Conservation (phyloP, 2,888 invertebrate genomes). For the Hofmannophila pseudospretella region DNA sequence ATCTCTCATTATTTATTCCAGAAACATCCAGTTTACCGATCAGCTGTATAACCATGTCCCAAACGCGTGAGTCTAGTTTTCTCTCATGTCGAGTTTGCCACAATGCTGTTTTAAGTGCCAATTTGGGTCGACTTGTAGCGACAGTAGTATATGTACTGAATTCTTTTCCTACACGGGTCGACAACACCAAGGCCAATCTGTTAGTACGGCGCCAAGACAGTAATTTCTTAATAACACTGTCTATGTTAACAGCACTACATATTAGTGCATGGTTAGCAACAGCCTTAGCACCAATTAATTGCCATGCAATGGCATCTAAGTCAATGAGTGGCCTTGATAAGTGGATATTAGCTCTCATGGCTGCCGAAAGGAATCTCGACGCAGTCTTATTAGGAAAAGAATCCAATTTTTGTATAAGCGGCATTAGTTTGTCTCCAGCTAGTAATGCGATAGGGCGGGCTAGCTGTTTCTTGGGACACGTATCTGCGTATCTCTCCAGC, state of each 20-base stretch:
- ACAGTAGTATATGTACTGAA: conserved; percentile 23
- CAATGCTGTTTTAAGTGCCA: conserved; percentile 32
- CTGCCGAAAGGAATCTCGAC: conserved; percentile 22
- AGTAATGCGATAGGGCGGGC: conserved; percentile 19
- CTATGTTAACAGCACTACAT: conserved; percentile 26
- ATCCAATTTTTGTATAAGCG: conserved; percentile 11
- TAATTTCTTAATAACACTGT: conserved; percentile 23
- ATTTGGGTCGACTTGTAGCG: conserved; percentile 27
- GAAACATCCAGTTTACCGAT: conserved; percentile 25
- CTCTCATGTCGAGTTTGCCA: conserved; percentile 22
- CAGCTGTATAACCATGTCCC: conserved; percentile 35
- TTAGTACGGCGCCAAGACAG: conserved; percentile 32
- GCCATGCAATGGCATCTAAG: conserved; percentile 32
- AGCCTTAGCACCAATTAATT: conserved; percentile 37
- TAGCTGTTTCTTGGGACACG: conserved; percentile 11
- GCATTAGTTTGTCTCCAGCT: neutral
- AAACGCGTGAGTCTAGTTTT: conserved; percentile 25
- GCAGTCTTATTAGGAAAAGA: conserved; percentile 14
- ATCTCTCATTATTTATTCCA: conserved; percentile 10
- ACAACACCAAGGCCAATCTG: conserved; percentile 32
- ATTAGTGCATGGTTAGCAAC: conserved; percentile 33
- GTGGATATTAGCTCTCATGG: conserved; percentile 38
- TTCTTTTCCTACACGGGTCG: conserved; percentile 24
- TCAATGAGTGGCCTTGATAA: conserved; percentile 32
- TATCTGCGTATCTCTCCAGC: conserved; percentile 12